These are phyloP conservation scores for Cyprinodon diabolis DNA, from an alignment of 2,797 vertebrate species.

Conservation along the genomic window DNA sequence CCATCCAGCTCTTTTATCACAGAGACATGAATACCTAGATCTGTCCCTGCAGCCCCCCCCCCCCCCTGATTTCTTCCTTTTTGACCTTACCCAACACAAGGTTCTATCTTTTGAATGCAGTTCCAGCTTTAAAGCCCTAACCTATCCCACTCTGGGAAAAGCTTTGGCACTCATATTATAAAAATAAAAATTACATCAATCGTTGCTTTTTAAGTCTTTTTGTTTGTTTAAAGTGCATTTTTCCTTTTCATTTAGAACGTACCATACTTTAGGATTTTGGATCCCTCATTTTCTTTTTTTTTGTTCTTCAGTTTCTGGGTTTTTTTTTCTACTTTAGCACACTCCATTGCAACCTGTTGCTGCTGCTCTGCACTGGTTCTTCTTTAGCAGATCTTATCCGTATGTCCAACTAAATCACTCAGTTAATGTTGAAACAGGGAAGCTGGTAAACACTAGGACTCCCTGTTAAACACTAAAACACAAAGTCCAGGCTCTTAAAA, in stretches of 20 bases:
- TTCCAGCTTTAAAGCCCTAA: constrained; percentile 38
- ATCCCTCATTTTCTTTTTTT: constrained; percentile 20
- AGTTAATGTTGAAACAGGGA: constrained; percentile 41
- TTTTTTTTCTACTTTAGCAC: constrained; percentile 8
- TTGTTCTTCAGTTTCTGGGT: neutral
- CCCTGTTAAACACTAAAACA: constrained; percentile 28
- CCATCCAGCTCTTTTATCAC: constrained; percentile 55
- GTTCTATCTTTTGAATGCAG: constrained; percentile 29
- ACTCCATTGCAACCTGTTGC: constrained; percentile 24
- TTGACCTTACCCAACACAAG: constrained; percentile 46
- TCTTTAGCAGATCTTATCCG: constrained; percentile 41
- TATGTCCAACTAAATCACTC: constrained; percentile 38
- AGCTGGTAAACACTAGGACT: constrained; percentile 32
- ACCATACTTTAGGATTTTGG: constrained; percentile 22
- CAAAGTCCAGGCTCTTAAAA: constrained; percentile 21
- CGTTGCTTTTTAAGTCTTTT: constrained; percentile 20
- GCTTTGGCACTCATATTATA: constrained; percentile 33
- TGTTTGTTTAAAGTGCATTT: constrained; percentile 36
- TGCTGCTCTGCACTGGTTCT: constrained; percentile 27
- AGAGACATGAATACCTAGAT: constrained; percentile 58
- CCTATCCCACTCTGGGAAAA: constrained; percentile 26
- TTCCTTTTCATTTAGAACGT: constrained; percentile 23
- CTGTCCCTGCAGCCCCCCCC: constrained; percentile 40
- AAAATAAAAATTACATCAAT: neutral
- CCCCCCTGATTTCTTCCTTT: constrained; percentile 41